Base-by-base conservation (phyloP, 2,797 vertebrate genomes). In the Mormyrus hasselquistii region DNA sequence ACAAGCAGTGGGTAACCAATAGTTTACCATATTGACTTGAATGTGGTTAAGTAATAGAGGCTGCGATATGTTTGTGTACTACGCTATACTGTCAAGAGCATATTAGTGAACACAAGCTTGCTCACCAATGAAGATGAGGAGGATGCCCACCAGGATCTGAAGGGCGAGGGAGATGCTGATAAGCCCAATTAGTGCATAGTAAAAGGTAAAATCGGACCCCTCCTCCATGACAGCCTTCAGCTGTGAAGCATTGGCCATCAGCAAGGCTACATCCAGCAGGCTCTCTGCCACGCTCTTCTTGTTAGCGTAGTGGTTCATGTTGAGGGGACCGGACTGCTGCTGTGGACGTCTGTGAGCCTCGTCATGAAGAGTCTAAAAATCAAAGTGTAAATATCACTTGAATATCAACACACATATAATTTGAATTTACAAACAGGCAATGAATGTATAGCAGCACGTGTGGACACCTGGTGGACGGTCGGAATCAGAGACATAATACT, bases 241-340 rank as follows among this genome's bases (percentile, higher is more conserved):
- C 93, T 97, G 96, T 0, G 95, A 95, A 2, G 97, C 96, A 0
- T 97, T 99, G 6, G 98, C 97, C 97, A 98, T 97, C 92, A 98
- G 95, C 10, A 98, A 93, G 0, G 97, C 97, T 50, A 97, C 94
- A 0, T 98, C 97, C 93, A 98, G 92, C 97, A 99, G 97, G 94
- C 97, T 97, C 94, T 98, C 97, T 0, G 97, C 97, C 1, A 96
- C 95, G 0, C 95, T 99, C 93, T 99, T 99, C 95, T 98, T 98
- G 0, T 96, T 98, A 1, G 97, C 96, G 0, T 98, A 98, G 92
- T 96, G 97, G 90, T 98, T 98, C 76, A 98, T 91, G 93, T 98
- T 96, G 90, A 98, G 92, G 0, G 90, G 87, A 14, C 0, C 57
- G 41, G 0, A 0, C 44, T 89, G 57, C 0, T 88, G 85, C 7